A percentile compares a stretch with the other conserved stretches of the same genome.
Conservation (phyloP, 1,140 invertebrate genomes). For the Schmidtea mediterranea region DNA sequence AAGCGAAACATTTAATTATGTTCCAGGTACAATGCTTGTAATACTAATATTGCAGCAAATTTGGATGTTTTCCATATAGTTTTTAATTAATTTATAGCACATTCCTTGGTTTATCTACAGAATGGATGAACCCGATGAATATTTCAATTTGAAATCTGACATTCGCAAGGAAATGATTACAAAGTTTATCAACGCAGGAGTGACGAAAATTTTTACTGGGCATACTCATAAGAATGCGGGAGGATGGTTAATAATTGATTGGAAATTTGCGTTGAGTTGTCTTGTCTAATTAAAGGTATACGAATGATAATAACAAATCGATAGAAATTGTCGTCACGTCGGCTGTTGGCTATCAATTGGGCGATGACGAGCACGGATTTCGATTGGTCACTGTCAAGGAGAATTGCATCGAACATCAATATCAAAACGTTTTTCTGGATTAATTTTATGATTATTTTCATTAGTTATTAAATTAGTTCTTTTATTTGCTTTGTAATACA, state of each 20-base stretch:
- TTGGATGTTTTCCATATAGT: too few relatives aligned
- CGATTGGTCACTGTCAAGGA: slow-evolving; percentile 26
- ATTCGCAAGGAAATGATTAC: slow-evolving; percentile 23
- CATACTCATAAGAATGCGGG: slow-evolving; percentile 34
- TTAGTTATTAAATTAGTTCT: too few relatives aligned
- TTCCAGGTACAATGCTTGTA: slow-evolving; percentile 35
- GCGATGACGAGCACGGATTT: slow-evolving; percentile 25
- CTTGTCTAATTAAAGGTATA: too few relatives aligned
- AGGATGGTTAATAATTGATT: slow-evolving; percentile 14
- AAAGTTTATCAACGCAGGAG: slow-evolving; percentile 20
- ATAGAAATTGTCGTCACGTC: slow-evolving; percentile 31
- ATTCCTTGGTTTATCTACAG: too few relatives aligned
- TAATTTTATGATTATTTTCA: too few relatives aligned
- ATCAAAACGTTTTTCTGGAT: slow-evolving; percentile 9
- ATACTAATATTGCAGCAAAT: too few relatives aligned
- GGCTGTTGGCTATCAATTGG: slow-evolving; percentile 30
- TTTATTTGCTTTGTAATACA: too few relatives aligned
- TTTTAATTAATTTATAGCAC: too few relatives aligned
- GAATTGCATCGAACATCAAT: slow-evolving; percentile 21
- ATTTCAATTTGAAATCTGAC: slow-evolving; percentile 26
- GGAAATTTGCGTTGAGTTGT: too few relatives aligned
- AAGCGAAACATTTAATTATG: slow-evolving; percentile 22
- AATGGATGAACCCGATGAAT: slow-evolving; percentile 17
- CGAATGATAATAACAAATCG: slow-evolving; percentile 13
- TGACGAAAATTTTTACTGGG: slow-evolving; percentile 29